A percentile compares a stretch with the other conserved stretches of the same genome.
phyloP scores from a whole-genome alignment of 1,140 invertebrate species.

The Pogonomyrmex californicus region DNA sequence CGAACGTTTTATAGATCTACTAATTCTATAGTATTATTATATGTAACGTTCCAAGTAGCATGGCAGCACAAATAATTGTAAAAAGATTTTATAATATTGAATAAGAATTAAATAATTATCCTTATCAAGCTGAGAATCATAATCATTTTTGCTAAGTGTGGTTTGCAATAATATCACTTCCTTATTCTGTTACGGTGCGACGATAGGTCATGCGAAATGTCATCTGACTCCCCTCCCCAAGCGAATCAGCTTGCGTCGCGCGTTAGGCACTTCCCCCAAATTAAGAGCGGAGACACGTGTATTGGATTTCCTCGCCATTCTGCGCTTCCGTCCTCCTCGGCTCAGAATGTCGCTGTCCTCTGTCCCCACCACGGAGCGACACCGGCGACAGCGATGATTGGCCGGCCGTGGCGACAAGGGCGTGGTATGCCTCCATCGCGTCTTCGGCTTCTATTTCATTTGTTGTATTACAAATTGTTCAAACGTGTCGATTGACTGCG shows the following conservation, averaged over 20 bases:
- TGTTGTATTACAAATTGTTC: too few relatives aligned
- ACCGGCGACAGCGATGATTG: conserved; percentile 82
- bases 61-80: background rate
- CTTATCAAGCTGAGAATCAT: background rate
- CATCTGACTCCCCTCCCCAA: background rate
- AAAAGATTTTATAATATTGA: background rate
- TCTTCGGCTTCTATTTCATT: conserved; percentile 54
- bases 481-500: too few relatives aligned
- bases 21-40: background rate
- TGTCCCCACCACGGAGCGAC: conserved; percentile 80
- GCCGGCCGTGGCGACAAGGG: conserved; percentile 79
- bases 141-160: background rate
- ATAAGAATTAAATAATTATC: conserved; percentile 2
- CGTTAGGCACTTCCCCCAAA: conserved; percentile 42
- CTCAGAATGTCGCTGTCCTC: conserved; percentile 83
- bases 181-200: background rate
- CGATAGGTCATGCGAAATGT: conserved; percentile 4
- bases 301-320: conserved; percentile 58
- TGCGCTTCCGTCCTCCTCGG: conserved; percentile 76
- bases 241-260: conserved; percentile 33
- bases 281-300: conserved; percentile 45
- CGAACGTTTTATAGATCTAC: background rate
- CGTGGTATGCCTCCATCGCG: conserved; percentile 84
- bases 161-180: conserved; percentile 4
- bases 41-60: background rate